Evolutionary conservation across 2,797 vertebrate genomes (phyloP).

Genomic region (Diglossa cyanea): DNA sequence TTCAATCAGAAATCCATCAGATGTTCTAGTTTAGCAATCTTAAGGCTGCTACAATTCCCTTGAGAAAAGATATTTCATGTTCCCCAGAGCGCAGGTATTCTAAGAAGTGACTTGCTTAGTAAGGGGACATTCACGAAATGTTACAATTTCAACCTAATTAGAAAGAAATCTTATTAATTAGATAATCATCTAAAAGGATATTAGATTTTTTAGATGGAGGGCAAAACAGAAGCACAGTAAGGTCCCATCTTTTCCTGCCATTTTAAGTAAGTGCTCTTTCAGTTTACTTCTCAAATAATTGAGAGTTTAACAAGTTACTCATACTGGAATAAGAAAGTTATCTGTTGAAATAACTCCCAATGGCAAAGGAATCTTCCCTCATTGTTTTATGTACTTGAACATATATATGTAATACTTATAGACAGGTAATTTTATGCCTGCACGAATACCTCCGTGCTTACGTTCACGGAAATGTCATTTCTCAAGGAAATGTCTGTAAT

Average conservation of each 20-base stretch:
- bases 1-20: conserved; percentile 39
- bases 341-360: background rate
- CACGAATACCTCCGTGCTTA: background rate
- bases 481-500: background rate
- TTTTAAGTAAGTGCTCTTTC: background rate
- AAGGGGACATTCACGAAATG: conserved; percentile 56
- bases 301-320: background rate
- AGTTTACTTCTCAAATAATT: background rate
- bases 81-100: conserved; percentile 43
- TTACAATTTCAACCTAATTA: conserved; percentile 70
- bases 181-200: conserved; percentile 55
- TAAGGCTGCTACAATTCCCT: conserved; percentile 45
- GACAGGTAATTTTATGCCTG: background rate
- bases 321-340: background rate
- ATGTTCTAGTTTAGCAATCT: conserved; percentile 58
- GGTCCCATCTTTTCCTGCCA: background rate
- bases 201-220: conserved; percentile 46
- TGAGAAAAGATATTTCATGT: conserved; percentile 48
- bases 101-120: conserved; percentile 56
- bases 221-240: conserved; percentile 10
- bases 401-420: background rate
- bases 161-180: conserved; percentile 67
- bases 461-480: background rate
- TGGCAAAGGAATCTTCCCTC: background rate
- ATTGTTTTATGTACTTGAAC: background rate